Conservation (phyloP, 2,888 invertebrate genomes). For the Rutpela maculata region DNA sequence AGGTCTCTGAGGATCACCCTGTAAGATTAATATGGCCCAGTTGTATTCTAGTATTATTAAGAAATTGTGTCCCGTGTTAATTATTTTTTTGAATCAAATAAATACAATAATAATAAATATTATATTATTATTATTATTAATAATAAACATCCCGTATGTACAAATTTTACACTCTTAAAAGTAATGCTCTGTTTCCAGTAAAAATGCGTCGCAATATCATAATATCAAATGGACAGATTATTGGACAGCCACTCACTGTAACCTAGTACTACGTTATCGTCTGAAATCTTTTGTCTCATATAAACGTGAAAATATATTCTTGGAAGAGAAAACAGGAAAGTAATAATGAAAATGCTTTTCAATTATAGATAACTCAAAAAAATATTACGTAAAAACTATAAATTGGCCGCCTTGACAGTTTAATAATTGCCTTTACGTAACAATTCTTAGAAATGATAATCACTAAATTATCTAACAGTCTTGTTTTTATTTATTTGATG, state of each 20-base stretch:
- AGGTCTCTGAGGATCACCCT: no score
- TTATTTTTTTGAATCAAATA: no score
- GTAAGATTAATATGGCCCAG: no score
- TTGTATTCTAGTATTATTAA: no score
- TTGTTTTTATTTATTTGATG: no score
- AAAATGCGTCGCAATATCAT: no score
- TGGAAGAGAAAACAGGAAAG: conserved; percentile 3
- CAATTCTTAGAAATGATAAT: background rate
- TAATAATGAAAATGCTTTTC: conserved; percentile 6
- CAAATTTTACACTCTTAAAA: no score
- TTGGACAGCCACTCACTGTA: background rate
- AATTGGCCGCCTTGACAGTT: background rate
- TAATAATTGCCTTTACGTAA: background rate
- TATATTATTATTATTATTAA: no score
- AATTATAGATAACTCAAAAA: background rate
- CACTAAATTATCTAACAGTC: background rate
- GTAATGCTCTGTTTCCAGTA: no score
- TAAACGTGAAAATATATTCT: background rate
- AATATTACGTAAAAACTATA: conserved; percentile 5
- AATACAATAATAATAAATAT: no score
- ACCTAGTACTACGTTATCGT: background rate
- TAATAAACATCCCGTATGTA: no score
- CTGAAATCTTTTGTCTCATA: background rate
- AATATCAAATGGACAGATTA: background rate
- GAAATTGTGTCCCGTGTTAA: no score